These are phyloP conservation scores for Paralvinella palmiformis DNA, from an alignment of 1,140 invertebrate species.

Conservation along the genomic window DNA sequence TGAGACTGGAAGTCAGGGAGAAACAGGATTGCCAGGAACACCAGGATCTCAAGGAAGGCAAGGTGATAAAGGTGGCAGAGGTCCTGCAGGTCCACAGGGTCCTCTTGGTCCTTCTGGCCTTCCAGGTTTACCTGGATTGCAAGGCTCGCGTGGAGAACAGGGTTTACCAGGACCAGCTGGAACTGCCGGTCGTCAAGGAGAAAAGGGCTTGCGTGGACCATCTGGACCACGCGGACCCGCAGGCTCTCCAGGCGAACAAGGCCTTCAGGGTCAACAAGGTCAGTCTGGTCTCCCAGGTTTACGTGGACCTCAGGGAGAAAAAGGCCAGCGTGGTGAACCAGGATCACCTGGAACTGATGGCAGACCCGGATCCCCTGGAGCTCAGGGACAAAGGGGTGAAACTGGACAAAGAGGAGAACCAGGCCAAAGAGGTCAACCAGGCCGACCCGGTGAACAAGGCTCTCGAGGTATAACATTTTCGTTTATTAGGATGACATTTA, in stretches of 20 bases:
- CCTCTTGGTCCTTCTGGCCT: conserved; percentile 12
- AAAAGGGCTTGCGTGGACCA: neutral
- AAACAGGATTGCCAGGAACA: neutral
- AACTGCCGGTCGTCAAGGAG: neutral
- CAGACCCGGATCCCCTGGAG: too few species aligned
- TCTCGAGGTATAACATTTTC: too few species aligned
- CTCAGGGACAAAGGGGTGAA: neutral
- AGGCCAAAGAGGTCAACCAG: neutral
- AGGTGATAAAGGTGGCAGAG: neutral
- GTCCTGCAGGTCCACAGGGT: neutral
- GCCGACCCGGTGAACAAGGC: conserved; percentile 2
- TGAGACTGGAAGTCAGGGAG: conserved; percentile 1
- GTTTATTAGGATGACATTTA: too few species aligned
- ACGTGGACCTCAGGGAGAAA: neutral
- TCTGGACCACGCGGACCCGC: neutral
- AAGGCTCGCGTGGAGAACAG: conserved; percentile 9
- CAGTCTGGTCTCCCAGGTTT: neutral
- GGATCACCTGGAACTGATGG: neutral
- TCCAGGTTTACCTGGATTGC: conserved; percentile 10
- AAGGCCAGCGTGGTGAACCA: neutral
- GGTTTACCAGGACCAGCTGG: conserved; percentile 10
- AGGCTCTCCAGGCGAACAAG: neutral
- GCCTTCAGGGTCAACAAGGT: neutral
- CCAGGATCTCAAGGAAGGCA: neutral
- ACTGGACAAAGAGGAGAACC: conserved; percentile 3